Conservation (phyloP, 1,140 invertebrate genomes). For the Lepidurus packardi region DNA sequence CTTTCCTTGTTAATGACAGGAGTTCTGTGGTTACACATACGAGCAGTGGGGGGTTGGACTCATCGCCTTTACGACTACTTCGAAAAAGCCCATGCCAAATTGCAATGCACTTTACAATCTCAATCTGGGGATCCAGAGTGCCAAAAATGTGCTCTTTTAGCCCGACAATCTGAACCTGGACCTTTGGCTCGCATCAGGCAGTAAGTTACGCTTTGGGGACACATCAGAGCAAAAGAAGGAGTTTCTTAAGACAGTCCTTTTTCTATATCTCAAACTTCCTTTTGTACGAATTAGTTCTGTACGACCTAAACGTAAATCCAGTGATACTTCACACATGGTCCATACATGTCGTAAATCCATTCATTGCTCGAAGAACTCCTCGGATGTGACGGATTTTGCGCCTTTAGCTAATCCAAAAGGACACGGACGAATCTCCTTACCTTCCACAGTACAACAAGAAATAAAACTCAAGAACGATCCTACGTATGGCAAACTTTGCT, state of each 20-base stretch:
- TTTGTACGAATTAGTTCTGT: background rate
- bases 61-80: conserved; percentile 83
- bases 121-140: background rate
- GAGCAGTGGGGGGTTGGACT: conserved; percentile 92
- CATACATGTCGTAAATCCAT: background rate
- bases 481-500: background rate
- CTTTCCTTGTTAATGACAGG: conserved; percentile 50
- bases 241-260: too few relatives aligned
- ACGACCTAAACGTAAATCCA: background rate
- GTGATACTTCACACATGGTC: background rate
- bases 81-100: conserved; percentile 50
- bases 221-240: background rate
- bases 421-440: background rate
- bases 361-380: background rate
- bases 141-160: background rate
- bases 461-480: background rate
- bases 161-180: background rate
- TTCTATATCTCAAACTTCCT: too few relatives aligned
- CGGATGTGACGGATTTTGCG: background rate
- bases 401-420: background rate
- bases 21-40: conserved; percentile 87
- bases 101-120: conserved; percentile 29
- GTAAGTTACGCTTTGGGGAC: background rate
- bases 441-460: background rate
- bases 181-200: background rate